Percentiles rank a stretch among this genome's conserved stretches.
These are phyloP conservation scores for Pectinophora gossypiella DNA, from an alignment of 1,140 invertebrate genomes.

Conservation along the genomic window DNA sequence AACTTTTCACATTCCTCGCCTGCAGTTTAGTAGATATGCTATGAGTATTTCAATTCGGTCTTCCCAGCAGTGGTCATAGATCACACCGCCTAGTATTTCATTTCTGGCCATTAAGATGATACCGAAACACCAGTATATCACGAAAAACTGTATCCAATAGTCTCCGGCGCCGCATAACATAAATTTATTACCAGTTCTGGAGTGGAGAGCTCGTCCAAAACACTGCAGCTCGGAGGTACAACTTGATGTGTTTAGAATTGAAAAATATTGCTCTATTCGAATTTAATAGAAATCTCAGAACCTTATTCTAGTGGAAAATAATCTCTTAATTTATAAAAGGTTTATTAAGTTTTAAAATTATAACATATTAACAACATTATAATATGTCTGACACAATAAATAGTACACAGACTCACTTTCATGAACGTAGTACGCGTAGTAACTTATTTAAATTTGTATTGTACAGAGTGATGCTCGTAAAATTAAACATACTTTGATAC, in stretches of 20 bases:
- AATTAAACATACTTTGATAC: too few species aligned
- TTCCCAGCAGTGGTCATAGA: conserved; percentile 14
- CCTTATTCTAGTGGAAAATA: background rate
- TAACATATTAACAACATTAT: too few species aligned
- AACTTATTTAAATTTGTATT: too few species aligned
- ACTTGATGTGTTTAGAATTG: background rate
- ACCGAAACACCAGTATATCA: conserved; percentile 44
- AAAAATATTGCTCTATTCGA: background rate
- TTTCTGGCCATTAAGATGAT: conserved; percentile 40
- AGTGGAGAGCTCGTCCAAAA: background rate
- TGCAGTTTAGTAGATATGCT: too few species aligned
- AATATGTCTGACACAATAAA: too few species aligned
- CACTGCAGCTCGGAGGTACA: background rate
- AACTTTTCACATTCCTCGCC: too few species aligned
- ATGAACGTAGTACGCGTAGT: too few species aligned
- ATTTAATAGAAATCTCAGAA: background rate
- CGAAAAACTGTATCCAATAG: conserved; percentile 40
- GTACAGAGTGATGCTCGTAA: too few species aligned
- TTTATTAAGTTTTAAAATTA: too few species aligned
- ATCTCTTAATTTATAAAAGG: background rate
- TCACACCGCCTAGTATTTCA: conserved; percentile 38
- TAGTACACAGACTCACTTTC: too few species aligned
- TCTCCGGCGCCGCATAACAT: conserved; percentile 8
- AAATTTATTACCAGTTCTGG: conserved; percentile 12
- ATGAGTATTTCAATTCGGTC: background rate